Evolutionary conservation across 2,888 invertebrate genomes (phyloP), one percentile per base, ranked within the genome.

Genomic region (Thereva unica): DNA sequence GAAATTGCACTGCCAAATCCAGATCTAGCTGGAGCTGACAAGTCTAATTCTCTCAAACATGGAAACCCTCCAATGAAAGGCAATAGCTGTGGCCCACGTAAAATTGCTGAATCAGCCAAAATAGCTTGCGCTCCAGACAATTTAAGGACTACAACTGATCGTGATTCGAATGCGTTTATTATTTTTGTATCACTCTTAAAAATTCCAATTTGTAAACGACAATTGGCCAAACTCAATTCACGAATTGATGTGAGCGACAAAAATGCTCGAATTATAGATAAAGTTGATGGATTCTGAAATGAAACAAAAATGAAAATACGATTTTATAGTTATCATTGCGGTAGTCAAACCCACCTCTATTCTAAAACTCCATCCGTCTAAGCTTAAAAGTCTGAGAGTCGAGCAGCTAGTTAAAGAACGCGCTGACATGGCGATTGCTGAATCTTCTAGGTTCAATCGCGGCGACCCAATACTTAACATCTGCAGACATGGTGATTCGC

Each of bases 341-440:
- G 45, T 59, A 44, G 45, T 38, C 5, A 44, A 3, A 49, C 76
- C 77, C 69, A 84, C 85, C 81, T 85, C 85, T 72, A 85, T 80
- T 72, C 84, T 79, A 71, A 85, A 84, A 50, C 83, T 84, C 85
- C 85, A 85, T 68, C 84, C 84, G 71, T 84, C 84, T 68, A 85
- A 77, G 71, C 83, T 83, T 56, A 85, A 80, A 23, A 84, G 76
- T 47, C 83, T 76, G 4, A 85, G 78, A 4, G 83, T 83, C 8
- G 83, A 81, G 55, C 82, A 82, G 72, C 80, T 81, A 8, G 75
- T 74, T 50, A 76, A 66, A 4, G 76, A 72, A 69, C 76, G 71
- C 1, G 76, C 75, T 42, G 75, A 73, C 75, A 76, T 76, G 23
- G 72, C 72, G 45, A 76, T 73, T 50, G 81, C 80, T 40, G 80